Evolutionary conservation across 2,888 invertebrate species (phyloP).

Genomic region (Lottia gigantea): DNA sequence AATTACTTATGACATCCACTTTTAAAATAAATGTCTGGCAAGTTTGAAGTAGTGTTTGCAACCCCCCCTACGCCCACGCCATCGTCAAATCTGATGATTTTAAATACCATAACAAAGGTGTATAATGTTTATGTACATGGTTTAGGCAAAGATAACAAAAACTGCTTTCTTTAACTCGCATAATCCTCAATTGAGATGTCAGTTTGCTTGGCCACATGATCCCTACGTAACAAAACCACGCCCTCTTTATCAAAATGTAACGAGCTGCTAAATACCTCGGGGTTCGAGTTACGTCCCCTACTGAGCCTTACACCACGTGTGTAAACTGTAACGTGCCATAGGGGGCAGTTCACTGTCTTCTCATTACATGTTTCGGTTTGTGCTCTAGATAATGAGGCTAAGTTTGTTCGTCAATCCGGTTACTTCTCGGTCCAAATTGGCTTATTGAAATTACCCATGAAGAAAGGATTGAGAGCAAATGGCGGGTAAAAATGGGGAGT

Average conservation of each 20-base stretch:
- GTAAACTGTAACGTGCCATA: conserved; percentile 11
- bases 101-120: too few species aligned
- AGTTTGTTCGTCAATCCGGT: conserved; percentile 11
- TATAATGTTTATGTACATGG: not conserved
- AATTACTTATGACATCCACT: too few species aligned
- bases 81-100: too few species aligned
- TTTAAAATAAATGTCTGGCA: too few species aligned
- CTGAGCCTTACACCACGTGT: conserved; percentile 4
- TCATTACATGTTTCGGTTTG: conserved; percentile 11
- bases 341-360: conserved; percentile 9
- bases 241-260: conserved; percentile 5
- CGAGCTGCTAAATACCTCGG: conserved; percentile 7
- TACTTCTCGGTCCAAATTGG: conserved; percentile 7
- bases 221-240: not conserved
- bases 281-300: conserved; percentile 10
- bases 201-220: conserved; percentile 8
- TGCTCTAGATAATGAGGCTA: conserved; percentile 8
- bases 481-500: conserved; percentile 7
- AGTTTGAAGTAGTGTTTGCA: too few species aligned
- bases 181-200: conserved; percentile 4
- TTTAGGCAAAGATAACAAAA: not conserved
- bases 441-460: conserved; percentile 10
- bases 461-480: conserved; percentile 8
- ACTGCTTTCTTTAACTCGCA: not conserved
- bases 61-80: too few species aligned